phyloP scores from a whole-genome alignment of 2,888 invertebrate species.

The Orchesella flavescens region DNA sequence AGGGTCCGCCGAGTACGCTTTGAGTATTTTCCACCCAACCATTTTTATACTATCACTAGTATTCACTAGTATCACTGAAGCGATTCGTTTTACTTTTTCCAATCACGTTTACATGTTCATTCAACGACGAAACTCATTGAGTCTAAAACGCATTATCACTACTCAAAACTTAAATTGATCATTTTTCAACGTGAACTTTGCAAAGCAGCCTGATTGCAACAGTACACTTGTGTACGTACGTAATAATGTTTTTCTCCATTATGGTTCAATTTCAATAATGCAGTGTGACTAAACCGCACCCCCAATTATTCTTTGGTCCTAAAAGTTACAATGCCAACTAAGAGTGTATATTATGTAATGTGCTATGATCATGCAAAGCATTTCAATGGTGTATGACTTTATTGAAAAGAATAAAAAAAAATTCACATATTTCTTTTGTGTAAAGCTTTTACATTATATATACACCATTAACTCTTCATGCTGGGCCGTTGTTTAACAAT shows the following conservation, averaged over 20 bases:
- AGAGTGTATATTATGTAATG: background rate
- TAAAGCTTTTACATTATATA: background rate
- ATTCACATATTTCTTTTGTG: background rate
- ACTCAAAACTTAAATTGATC: background rate
- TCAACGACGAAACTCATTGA: background rate
- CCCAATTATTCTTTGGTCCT: background rate
- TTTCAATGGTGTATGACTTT: background rate
- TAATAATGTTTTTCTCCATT: background rate
- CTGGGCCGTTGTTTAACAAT: too few relatives aligned
- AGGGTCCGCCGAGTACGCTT: conserved; percentile 59
- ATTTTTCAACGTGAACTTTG: background rate
- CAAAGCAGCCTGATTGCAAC: background rate
- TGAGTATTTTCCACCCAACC: conserved; percentile 57
- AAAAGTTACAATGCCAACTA: background rate
- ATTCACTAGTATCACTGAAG: background rate
- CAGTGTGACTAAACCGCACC: conserved; percentile 3
- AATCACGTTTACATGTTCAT: background rate
- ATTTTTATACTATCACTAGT: conserved; percentile 21
- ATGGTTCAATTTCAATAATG: background rate
- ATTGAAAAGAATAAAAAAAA: too few relatives aligned
- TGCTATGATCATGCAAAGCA: conserved; percentile 4
- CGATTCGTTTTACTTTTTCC: background rate
- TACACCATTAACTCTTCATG: background rate
- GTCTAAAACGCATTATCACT: background rate
- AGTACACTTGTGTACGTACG: background rate